These are phyloP conservation scores for Hyperoplus immaculatus DNA, from an alignment of 2,797 vertebrate species.

Conservation along the genomic window DNA sequence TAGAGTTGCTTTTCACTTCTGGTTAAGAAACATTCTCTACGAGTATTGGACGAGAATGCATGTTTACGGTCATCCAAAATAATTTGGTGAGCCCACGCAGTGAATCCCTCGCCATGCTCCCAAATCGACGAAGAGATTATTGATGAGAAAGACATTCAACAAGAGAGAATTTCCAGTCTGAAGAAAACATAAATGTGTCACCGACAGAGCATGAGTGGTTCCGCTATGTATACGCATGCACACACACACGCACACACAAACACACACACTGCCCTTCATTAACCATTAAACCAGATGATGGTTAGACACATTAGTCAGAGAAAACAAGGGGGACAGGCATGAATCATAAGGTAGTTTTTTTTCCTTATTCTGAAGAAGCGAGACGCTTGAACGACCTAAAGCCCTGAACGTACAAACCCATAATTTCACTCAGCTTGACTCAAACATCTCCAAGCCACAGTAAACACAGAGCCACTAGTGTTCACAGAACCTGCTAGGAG, in stretches of 20 bases:
- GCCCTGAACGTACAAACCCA: slow-evolving; percentile 44
- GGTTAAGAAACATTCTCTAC: background rate
- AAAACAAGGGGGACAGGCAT: slow-evolving; percentile 37
- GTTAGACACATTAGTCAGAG: slow-evolving; percentile 10
- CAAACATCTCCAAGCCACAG: slow-evolving; percentile 27
- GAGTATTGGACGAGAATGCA: background rate
- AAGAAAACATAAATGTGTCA: slow-evolving; percentile 30
- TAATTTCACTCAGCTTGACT: slow-evolving; percentile 34
- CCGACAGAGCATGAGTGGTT: background rate
- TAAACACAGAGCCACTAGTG: slow-evolving; percentile 35
- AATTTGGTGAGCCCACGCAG: background rate
- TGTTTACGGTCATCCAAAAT: slow-evolving; percentile 26
- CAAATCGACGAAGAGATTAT: background rate
- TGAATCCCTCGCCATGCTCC: slow-evolving; percentile 12
- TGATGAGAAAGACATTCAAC: slow-evolving; percentile 36
- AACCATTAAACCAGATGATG: slow-evolving; percentile 34
- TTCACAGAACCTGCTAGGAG: slow-evolving; percentile 6
- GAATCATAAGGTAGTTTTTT: slow-evolving; percentile 37
- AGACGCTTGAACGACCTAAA: slow-evolving; percentile 36
- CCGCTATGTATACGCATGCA: slow-evolving; percentile 3
- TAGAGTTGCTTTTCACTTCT: background rate
- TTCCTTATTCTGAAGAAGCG: slow-evolving; percentile 25
- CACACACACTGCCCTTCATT: slow-evolving; percentile 3
- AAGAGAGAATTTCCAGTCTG: background rate
- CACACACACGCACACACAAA: background rate